A percentile compares a stretch with the other conserved stretches of the same genome.
These are phyloP conservation scores for Callimorpha dominula DNA, from an alignment of 2,888 invertebrate species.

Conservation along the genomic window DNA sequence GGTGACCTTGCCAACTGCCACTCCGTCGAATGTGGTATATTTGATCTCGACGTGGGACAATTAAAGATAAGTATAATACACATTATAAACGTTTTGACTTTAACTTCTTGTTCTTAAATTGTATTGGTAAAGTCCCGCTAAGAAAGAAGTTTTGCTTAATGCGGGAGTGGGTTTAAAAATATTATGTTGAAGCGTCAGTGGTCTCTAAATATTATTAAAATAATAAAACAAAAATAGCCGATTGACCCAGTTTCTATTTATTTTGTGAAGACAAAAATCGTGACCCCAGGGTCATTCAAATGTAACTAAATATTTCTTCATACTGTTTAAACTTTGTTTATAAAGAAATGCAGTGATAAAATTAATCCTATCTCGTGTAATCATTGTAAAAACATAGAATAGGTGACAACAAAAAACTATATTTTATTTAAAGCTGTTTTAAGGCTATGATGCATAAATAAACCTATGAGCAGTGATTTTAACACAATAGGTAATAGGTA, in stretches of 20 bases:
- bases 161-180: background rate
- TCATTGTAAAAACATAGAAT: too few relatives aligned
- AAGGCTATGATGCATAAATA: too few relatives aligned
- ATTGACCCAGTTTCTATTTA: background rate
- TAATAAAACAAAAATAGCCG: background rate
- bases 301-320: background rate
- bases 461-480: too few relatives aligned
- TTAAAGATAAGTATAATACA: background rate
- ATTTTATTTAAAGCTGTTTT: too few relatives aligned
- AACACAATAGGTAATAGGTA: too few relatives aligned
- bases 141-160: too few relatives aligned
- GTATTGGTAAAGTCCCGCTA: too few relatives aligned
- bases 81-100: background rate
- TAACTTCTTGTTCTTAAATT: too few relatives aligned
- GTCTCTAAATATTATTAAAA: background rate
- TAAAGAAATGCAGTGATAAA: background rate
- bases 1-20: background rate
- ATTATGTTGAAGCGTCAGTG: background rate
- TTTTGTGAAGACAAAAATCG: too few relatives aligned
- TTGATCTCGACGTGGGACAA: background rate
- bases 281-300: too few relatives aligned
- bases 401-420: too few relatives aligned
- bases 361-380: too few relatives aligned
- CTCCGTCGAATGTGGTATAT: background rate
- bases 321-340: background rate